Evolutionary conservation across 2,113 vertebrate species (phyloP).

Genomic region (Leucosticte australis): DNA sequence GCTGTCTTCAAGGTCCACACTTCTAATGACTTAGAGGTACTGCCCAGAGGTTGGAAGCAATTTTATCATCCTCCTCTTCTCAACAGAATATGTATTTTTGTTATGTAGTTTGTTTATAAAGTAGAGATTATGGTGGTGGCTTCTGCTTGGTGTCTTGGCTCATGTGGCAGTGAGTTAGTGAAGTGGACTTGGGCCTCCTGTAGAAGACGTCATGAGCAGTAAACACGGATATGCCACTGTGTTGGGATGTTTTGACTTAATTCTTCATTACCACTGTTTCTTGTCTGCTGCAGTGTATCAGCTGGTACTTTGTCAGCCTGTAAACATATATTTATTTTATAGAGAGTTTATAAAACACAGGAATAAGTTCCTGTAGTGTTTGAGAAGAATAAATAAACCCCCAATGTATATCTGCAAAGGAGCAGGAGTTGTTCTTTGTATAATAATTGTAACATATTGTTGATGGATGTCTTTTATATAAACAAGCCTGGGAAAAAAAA

Average conservation of each 20-base stretch:
- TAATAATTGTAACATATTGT: background rate
- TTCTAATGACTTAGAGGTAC: background rate
- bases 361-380: background rate
- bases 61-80: background rate
- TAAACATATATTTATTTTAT: background rate
- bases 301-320: background rate
- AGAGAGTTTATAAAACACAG: background rate
- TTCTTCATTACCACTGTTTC: background rate
- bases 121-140: background rate
- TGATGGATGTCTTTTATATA: background rate
- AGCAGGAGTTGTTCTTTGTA: background rate
- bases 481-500: background rate
- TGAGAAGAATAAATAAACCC: background rate
- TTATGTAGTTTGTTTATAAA: background rate
- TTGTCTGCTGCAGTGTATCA: background rate
- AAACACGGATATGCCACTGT: accelerated
- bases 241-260: background rate
- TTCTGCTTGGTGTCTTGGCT: background rate
- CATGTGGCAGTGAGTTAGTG: background rate
- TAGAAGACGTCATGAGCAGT: background rate
- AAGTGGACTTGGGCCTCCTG: background rate
- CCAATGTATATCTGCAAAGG: background rate
- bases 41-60: background rate
- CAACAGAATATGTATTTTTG: background rate
- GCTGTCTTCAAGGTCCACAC: background rate